Base-by-base conservation (phyloP, 2,888 invertebrate genomes). In the Orchestes rusci region DNA sequence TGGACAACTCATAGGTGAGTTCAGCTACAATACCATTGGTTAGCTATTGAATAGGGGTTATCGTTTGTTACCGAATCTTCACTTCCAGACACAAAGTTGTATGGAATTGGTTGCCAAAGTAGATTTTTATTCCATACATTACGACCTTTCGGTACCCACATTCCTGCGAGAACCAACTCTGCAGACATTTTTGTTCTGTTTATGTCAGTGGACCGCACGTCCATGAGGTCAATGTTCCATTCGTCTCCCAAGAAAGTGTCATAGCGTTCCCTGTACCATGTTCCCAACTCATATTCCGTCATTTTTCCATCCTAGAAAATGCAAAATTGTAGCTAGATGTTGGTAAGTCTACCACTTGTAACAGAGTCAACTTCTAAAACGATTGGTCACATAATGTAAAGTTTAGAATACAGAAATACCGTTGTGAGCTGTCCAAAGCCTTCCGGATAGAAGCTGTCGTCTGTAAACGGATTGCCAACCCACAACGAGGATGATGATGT, bases 111-210 rank as follows among this genome's bases (percentile, higher is more conserved):
- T 49, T 58, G 57, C 58, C 59, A 59, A 1, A 20, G 37, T 4
- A 57, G 35, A 3, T 20, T 31, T 10, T 60, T 53, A 53, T 73
- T 73, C 77, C 78, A 79, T 44, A 70, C 66, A 61, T 74, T 71
- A 13, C 66, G 56, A 4, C 69, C 70, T 4, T 57, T 58, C 0
- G 81, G 80, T 2, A 79, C 80, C 61, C 74, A 84, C 20, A 85
- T 59, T 0, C 77, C 83, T 1, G 82, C 76, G 42, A 82, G 65
- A 2, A 80, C 77, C 12, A 79, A 67, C 51, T 79, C 69, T 0
- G 78, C 80, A 4, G 82, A 80, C 74, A 82, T 81, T 65, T 84
- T 74, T 1, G 85, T 84, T 29, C 84, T 70, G 37, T 79, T 77
- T 56, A 72, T 77, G 58, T 79, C 75, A 0, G 83, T 80, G 23